Conservation (phyloP, 2,888 invertebrate species). For the Sminthurinus aureus region DNA sequence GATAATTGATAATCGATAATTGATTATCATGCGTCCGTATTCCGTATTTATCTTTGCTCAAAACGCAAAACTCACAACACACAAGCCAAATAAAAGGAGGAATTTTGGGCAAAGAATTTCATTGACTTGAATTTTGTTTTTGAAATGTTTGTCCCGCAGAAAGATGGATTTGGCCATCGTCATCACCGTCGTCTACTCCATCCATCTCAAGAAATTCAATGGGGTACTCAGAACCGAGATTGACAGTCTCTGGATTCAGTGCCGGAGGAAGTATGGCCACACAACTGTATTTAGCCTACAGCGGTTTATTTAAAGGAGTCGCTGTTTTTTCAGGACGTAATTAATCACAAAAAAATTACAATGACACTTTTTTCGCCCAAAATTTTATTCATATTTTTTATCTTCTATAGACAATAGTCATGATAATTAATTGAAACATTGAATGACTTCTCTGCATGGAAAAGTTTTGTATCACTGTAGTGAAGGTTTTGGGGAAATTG, state of each 20-base stretch:
- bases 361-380: not conserved
- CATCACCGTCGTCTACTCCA: not conserved
- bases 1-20: no score
- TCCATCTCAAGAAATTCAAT: not conserved
- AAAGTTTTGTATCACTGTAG: conserved; percentile 25
- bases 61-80: no score
- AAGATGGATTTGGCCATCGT: not conserved
- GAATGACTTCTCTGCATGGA: no score
- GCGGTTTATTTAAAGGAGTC: not conserved
- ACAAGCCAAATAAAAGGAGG: no score
- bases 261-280: conserved; percentile 26
- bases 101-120: no score
- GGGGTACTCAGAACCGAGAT: not conserved
- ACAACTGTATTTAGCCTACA: conserved; percentile 26
- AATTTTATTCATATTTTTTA: not conserved
- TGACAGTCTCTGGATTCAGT: conserved; percentile 19
- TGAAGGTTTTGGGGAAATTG: not conserved
- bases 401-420: not conserved
- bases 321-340: conserved; percentile 25
- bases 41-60: no score
- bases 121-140: no score
- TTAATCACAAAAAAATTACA: no score
- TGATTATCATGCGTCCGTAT: no score
- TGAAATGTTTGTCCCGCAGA: no score
- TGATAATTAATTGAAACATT: not conserved